These are phyloP conservation scores for Anniella stebbinsi DNA, from an alignment of 2,797 vertebrate genomes.

Conservation along the genomic window DNA sequence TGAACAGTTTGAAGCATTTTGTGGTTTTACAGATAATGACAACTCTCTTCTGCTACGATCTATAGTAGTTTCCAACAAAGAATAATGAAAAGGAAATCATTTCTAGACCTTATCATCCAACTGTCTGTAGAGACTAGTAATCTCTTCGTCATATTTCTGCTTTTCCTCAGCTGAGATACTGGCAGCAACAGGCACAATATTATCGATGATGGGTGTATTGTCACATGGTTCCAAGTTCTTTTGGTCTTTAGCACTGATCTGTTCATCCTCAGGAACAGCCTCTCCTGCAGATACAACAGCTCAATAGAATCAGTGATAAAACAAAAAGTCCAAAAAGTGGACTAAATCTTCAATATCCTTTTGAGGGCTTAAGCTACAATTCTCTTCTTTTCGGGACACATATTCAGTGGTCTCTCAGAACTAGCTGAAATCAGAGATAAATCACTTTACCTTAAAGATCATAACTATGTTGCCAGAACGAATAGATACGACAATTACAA, in stretches of 20 bases:
- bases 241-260: constrained; percentile 88
- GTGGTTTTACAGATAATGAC: neutral
- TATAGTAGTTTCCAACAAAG: neutral
- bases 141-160: constrained; percentile 87
- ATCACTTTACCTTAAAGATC: neutral
- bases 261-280: constrained; percentile 90
- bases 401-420: neutral
- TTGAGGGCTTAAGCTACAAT: neutral
- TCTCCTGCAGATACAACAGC: constrained; percentile 81
- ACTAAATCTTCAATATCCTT: neutral
- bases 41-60: neutral
- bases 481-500: neutral
- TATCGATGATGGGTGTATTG: constrained; percentile 87
- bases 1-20: neutral
- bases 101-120: constrained; percentile 92
- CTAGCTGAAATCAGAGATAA: neutral
- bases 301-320: neutral
- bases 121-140: constrained; percentile 89
- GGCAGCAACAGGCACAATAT: constrained; percentile 76
- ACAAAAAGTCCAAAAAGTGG: neutral
- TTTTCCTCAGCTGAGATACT: constrained; percentile 82
- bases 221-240: constrained; percentile 86
- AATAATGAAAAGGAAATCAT: neutral
- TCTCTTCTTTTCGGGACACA: neutral
- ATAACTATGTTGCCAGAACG: neutral